These are phyloP conservation scores for Callipepla squamata DNA, from an alignment of 2,113 vertebrate genomes.

Conservation along the genomic window DNA sequence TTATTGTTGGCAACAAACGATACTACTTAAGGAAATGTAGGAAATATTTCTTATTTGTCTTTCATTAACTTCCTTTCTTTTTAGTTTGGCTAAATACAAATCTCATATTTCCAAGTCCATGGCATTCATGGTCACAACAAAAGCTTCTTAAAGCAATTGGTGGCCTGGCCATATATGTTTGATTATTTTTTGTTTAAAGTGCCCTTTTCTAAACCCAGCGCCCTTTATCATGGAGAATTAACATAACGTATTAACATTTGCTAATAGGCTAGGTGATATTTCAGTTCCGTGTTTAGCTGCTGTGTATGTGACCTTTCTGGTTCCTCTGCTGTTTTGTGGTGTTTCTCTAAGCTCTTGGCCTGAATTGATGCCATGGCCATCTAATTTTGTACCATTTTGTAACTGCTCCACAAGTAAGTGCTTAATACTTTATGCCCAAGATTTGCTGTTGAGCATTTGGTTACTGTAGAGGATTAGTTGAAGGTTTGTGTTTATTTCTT, in stretches of 20 bases:
- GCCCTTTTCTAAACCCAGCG: background rate
- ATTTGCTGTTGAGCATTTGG: background rate
- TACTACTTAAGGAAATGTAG: background rate
- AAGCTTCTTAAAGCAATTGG: constrained; percentile 22
- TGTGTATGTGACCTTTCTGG: background rate
- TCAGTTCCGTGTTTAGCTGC: background rate
- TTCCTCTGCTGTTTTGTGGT: background rate
- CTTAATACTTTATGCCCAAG: background rate
- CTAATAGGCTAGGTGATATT: constrained; percentile 53
- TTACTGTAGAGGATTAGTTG: background rate
- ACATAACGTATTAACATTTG: constrained; percentile 20
- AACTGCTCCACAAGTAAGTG: background rate
- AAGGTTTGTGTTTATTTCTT: background rate
- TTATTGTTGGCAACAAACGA: constrained; percentile 39
- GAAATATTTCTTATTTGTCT: background rate
- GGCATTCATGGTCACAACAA: background rate
- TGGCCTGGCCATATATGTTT: background rate
- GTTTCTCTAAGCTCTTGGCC: background rate
- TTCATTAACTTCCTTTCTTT: background rate
- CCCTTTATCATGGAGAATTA: constrained; percentile 11
- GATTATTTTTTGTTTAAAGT: background rate
- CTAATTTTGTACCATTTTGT: background rate
- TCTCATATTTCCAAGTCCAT: background rate
- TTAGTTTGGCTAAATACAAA: constrained; percentile 18
- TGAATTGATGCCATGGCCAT: background rate